phyloP scores from a whole-genome alignment of 2,113 vertebrate species.

The Laterallus jamaicensis region DNA sequence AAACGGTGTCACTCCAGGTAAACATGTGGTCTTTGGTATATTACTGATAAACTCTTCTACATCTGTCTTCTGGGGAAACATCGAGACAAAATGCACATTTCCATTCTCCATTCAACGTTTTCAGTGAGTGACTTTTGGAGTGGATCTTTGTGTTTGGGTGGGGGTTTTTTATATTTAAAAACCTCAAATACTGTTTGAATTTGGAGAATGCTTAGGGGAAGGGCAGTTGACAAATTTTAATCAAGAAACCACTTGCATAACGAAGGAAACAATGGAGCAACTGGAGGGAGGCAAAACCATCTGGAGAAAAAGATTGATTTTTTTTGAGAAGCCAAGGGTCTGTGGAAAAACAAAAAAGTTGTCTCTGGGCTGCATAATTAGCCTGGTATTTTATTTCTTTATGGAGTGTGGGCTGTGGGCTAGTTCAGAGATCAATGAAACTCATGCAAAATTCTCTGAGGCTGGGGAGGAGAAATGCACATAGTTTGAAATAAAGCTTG shows the following conservation, averaged over 20 bases:
- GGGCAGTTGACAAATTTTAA: constrained; percentile 33
- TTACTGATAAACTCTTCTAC: not conserved
- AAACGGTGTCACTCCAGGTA: not conserved
- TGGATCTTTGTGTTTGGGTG: fast-evolving
- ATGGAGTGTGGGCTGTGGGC: not conserved
- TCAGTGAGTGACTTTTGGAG: not conserved
- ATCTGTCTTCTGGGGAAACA: not conserved
- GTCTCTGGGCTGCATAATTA: constrained; percentile 9
- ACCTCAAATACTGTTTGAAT: not conserved
- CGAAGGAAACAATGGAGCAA: not conserved
- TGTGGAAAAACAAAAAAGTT: not conserved
- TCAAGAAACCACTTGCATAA: constrained; percentile 32
- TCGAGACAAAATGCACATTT: not conserved
- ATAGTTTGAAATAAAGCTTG: not conserved
- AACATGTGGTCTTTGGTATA: not conserved
- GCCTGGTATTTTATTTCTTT: constrained; percentile 11
- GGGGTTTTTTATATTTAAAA: not conserved
- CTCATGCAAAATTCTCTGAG: not conserved
- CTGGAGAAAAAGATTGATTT: constrained; percentile 36
- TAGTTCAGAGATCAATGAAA: not conserved
- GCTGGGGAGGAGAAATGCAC: not conserved
- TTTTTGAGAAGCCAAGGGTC: not conserved
- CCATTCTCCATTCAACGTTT: not conserved
- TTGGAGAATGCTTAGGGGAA: constrained; percentile 14
- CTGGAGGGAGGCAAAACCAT: constrained; percentile 26